phyloP scores from a whole-genome alignment of 2,113 vertebrate genomes.

The Lonchura striata region DNA sequence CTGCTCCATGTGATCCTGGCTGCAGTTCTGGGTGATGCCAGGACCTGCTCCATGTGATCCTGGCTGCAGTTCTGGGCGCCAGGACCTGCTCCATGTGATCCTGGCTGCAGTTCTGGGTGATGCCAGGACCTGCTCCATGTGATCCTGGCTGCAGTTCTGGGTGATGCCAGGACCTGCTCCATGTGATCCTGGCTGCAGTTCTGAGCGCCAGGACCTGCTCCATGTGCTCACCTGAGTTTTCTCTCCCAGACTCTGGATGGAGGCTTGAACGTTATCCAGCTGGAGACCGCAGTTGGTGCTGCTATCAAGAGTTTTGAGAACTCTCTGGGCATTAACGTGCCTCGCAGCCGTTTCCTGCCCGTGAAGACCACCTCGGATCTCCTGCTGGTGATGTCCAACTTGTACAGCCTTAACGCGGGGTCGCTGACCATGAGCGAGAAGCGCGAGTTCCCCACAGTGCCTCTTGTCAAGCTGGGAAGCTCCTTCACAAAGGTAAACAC shows the following conservation, averaged over 20 bases:
- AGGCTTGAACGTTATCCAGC: slow-evolving; percentile 94
- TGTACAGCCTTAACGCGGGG: slow-evolving; percentile 96
- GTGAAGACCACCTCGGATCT: slow-evolving; percentile 98
- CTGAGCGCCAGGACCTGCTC: background rate
- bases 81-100: too few species aligned
- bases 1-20: too few species aligned
- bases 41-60: too few species aligned
- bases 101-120: too few species aligned
- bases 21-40: too few species aligned
- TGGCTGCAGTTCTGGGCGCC: too few species aligned
- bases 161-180: too few species aligned
- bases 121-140: too few species aligned
- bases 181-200: rapidly evolving
- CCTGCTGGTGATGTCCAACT: slow-evolving; percentile 97
- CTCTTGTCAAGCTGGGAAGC: slow-evolving; percentile 96
- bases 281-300: slow-evolving; percentile 97
- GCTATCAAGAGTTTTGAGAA: slow-evolving; percentile 98
- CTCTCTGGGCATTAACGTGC: slow-evolving; percentile 95
- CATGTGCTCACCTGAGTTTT: background rate
- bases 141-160: too few species aligned
- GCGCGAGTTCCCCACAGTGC: slow-evolving; percentile 94
- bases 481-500: slow-evolving; percentile 92
- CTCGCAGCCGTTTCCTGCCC: slow-evolving; percentile 95
- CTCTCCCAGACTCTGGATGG: slow-evolving; percentile 89
- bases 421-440: slow-evolving; percentile 96